phyloP scores from a whole-genome alignment of 2,888 invertebrate species.

The Blomia tropicalis region DNA sequence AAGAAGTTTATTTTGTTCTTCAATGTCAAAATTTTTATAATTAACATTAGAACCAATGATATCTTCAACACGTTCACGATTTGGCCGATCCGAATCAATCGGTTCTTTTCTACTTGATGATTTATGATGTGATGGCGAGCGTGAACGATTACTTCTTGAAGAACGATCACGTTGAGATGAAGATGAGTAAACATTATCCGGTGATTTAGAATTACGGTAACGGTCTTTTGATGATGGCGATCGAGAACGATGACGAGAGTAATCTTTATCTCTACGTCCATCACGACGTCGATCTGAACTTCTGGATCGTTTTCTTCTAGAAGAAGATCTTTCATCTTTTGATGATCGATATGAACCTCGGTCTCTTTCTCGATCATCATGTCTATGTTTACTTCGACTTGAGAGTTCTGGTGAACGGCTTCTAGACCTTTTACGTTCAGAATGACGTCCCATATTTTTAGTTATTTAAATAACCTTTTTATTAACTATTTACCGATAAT shows the following conservation, averaged over 20 bases:
- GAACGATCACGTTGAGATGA: neutral
- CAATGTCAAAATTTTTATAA: conserved; percentile 35
- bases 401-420: neutral
- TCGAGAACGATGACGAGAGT: neutral
- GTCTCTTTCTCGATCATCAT: neutral
- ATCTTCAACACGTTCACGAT: conserved; percentile 23
- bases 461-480: neutral
- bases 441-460: neutral
- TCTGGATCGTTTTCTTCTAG: neutral
- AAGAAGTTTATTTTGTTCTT: conserved; percentile 71
- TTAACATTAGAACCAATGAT: conserved; percentile 20
- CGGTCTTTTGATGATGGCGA: neutral
- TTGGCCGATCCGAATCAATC: neutral
- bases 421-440: neutral
- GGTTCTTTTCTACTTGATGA: neutral
- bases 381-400: neutral
- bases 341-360: neutral
- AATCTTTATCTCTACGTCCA: neutral
- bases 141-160: neutral
- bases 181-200: neutral
- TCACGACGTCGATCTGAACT: neutral
- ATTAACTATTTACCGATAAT: neutral
- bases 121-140: conserved; percentile 2
- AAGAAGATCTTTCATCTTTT: neutral
- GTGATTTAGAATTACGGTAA: neutral